Evolutionary conservation across 2,797 vertebrate species (phyloP).

Genomic region (Epinephelus awoara): DNA sequence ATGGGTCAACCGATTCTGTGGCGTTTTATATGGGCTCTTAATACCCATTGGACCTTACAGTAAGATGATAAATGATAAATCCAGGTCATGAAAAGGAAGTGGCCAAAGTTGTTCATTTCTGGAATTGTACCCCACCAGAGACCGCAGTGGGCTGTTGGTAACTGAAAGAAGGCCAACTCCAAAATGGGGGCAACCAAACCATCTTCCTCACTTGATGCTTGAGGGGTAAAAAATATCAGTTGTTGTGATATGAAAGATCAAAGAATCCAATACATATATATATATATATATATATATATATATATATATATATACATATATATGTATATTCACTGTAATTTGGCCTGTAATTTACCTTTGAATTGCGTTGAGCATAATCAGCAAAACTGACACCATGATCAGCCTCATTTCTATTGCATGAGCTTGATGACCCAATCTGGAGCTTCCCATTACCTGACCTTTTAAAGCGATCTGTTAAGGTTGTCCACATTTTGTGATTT

Average conservation of each 20-base stretch:
- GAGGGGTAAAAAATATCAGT: neutral
- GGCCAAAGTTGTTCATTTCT: conserved; percentile 26
- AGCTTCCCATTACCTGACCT: too few relatives aligned
- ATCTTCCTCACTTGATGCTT: neutral
- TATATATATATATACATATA: too few relatives aligned
- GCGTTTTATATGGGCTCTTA: conserved; percentile 4
- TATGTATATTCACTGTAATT: neutral
- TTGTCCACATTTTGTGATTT: too few relatives aligned
- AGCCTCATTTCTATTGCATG: too few relatives aligned
- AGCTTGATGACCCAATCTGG: too few relatives aligned
- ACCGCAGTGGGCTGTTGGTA: neutral
- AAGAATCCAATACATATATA: neutral
- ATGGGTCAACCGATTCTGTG: conserved; percentile 38
- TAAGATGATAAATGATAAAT: conserved; percentile 26
- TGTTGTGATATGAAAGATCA: neutral
- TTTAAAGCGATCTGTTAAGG: too few relatives aligned
- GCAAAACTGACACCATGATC: too few relatives aligned
- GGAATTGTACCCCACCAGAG: conserved; percentile 22
- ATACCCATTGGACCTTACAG: conserved; percentile 25
- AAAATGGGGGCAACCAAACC: conserved; percentile 19
- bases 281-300: too few relatives aligned
- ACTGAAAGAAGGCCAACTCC: conserved; percentile 20
- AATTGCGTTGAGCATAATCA: too few relatives aligned
- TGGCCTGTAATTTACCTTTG: neutral
- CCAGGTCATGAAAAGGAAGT: conserved; percentile 48